Base-by-base conservation (phyloP, 1,140 invertebrate species). In the Rhagoletis pomonella region DNA sequence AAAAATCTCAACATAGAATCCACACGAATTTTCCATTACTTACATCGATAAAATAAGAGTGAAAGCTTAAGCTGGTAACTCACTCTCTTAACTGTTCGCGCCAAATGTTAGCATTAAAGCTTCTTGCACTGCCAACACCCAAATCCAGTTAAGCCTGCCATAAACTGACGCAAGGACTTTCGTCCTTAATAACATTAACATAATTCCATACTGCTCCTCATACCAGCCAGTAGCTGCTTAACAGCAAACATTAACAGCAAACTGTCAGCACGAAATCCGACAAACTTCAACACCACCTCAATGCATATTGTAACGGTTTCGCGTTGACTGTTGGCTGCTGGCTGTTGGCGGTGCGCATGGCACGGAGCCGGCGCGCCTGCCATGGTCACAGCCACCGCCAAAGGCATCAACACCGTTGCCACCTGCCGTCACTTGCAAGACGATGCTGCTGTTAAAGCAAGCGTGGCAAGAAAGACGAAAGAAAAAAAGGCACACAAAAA, bases 341-440 rank as follows among this genome's bases (percentile, higher is more conserved):
- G 50, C 73, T 81, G 73, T 81, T 81, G 73, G 73, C 73, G 73
- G 73, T 81, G 73, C 73, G 73, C 73, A 81, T 81, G 73, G 73
- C 73, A 58, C 73, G 73, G 73, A 81, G 73, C 47, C 73, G 73
- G 73, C 73, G 73, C 73, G 73, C 47, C 73, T 81, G 73, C 47
- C 73, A 50, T 17, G 55, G n/a, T n/a, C 73, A 10, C 14, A 47
- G 42, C 67, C 67, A 73, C 12, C 12, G 67, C 6, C 64, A 39
- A 39, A 64, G 12, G 4, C 60, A 64, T 39, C 17, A 73, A 17
- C 4, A 47, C 73, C 47, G 50, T 9, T 81, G 42, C 50, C 73
- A 81, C 6, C 50, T 47, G 47, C 64, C 60, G 44, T 6, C 17
- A 50, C 73, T 77, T 50, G 10, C 17, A 77, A 77, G 69, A 77